Base-by-base conservation (phyloP, 2,888 invertebrate genomes). In the Pocota personata region DNA sequence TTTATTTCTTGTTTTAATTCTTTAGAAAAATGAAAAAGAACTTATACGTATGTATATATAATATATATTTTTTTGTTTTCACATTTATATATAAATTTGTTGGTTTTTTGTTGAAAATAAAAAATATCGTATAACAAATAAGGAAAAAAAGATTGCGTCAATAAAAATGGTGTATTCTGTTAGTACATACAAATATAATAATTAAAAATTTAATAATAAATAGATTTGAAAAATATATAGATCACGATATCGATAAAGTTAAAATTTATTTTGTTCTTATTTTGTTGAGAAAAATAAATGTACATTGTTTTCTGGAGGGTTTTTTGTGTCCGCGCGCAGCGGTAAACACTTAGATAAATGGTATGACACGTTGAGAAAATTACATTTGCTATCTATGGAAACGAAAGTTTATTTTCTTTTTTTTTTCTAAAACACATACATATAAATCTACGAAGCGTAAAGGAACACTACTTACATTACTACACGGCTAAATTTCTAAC, bases 401-500 rank as follows among this genome's bases (percentile, higher is more conserved):
- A 83, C 43, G 62, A 80, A 67, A 40, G 12, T 35, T 64, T 19
- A 16, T 50, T 48, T 67, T 62, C 5, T 55, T 55, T 35, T 8
- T 50, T 27, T 82, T 62, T 55, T 80, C 71, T 79, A 72, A 83
- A 73, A 86, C 86, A 73, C 64, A 82, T 79, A 73, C 60, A 79
- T 79, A 77, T 82, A 88, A 86, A 79, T 87, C 88, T 88, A 88
- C 62, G 77, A 83, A 82, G 87, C 87, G 80, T 87, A 82, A 87
- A 87, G 77, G 82, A 87, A 87, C 77, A 78, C 87, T 87, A 84
- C 84, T 84, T 80, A 80, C 58, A 64, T 69, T 43, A 60, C 80
- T 84, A 84, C 62, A 77, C 62, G 58, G 77, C 73, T 73, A 73
- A 43, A 48, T 62, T 71, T 43, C 75, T 80, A 80, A 37, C 27